These are phyloP conservation scores for Orientallactaga bullata DNA, from an alignment of 2,113 vertebrate genomes.

Conservation along the genomic window DNA sequence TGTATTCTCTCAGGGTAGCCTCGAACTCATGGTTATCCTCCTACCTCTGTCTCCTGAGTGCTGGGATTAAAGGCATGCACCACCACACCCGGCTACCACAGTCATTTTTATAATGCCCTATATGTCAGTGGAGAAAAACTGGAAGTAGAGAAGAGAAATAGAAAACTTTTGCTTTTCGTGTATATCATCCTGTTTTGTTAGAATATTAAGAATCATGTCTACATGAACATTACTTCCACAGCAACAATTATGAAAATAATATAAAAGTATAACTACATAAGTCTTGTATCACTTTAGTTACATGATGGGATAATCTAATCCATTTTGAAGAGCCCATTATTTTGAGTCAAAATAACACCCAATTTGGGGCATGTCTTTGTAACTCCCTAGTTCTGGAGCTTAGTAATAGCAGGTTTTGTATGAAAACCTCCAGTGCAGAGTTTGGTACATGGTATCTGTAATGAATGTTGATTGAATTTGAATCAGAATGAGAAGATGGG, in stretches of 20 bases:
- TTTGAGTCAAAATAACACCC: not conserved
- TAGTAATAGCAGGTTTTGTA: not conserved
- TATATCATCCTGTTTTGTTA: not conserved
- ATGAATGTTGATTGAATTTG: not conserved
- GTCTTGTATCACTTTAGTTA: constrained; percentile 24
- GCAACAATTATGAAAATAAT: not conserved
- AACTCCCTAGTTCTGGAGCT: not conserved
- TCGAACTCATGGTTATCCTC: too few species aligned
- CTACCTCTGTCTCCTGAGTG: too few species aligned
- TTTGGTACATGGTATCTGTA: not conserved
- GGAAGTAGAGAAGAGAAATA: not conserved
- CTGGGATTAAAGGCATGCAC: too few species aligned
- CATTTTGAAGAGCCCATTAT: not conserved
- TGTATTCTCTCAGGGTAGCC: too few species aligned
- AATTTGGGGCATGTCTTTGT: not conserved
- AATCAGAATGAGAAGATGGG: not conserved
- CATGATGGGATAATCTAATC: not conserved
- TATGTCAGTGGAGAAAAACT: not conserved
- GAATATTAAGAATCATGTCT: constrained; percentile 1
- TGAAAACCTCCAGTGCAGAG: not conserved
- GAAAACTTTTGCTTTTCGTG: not conserved
- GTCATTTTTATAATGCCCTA: not conserved
- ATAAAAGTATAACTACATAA: constrained; percentile 5
- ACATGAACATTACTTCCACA: not conserved
- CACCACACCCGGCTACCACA: too few species aligned